Evolutionary conservation across 2,797 vertebrate species (phyloP).

Genomic region (Avahi laniger): DNA sequence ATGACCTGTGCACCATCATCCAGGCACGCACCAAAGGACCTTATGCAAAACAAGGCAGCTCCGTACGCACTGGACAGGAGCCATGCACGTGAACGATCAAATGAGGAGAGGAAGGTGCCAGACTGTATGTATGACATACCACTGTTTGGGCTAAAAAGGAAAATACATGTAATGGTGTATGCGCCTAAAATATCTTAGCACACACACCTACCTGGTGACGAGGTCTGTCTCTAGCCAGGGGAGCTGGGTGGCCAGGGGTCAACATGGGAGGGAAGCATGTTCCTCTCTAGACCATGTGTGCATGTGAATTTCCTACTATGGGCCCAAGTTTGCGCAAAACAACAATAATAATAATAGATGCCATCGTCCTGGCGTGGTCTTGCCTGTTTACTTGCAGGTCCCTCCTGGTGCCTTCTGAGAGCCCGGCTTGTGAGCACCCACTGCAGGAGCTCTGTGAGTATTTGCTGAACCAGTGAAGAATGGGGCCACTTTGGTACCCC

Average conservation of each 20-base stretch:
- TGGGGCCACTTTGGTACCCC: not conserved
- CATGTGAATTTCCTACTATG: not conserved
- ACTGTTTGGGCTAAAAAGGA: not conserved
- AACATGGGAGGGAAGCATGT: not conserved
- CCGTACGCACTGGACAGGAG: accelerated
- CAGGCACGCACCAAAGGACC: not conserved
- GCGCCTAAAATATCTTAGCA: not conserved
- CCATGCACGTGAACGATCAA: not conserved
- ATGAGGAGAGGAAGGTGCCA: not conserved
- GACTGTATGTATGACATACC: not conserved
- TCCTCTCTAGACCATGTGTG: not conserved
- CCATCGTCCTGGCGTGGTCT: not conserved
- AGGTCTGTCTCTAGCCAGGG: not conserved
- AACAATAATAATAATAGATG: no score
- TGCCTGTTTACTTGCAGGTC: not conserved
- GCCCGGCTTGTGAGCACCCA: no score
- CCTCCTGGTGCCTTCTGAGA: not conserved
- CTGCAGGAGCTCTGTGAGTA: no score
- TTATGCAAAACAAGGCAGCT: not conserved
- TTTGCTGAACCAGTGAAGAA: not conserved
- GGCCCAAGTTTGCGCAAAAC: not conserved
- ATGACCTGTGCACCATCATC: not conserved
- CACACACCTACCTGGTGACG: not conserved
- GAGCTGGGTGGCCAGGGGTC: not conserved
- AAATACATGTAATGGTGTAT: not conserved